Evolutionary conservation across 2,797 vertebrate species (phyloP).

Genomic region (Cygnus olor): DNA sequence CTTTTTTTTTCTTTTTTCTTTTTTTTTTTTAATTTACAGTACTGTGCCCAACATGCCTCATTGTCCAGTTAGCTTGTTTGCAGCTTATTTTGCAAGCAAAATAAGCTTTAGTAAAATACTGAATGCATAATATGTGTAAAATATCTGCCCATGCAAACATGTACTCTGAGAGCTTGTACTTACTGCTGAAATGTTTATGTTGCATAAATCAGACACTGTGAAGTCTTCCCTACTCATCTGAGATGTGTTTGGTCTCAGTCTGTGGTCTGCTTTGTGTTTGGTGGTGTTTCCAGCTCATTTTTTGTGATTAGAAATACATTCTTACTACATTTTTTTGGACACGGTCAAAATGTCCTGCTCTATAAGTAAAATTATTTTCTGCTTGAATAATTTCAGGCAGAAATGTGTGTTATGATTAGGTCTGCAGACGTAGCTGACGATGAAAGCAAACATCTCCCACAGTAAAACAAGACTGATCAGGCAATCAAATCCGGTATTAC

Average conservation of each 20-base stretch:
- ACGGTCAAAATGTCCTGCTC: background rate
- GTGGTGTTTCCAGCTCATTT: background rate
- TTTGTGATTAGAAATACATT: background rate
- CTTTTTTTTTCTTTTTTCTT: background rate
- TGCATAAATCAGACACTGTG: background rate
- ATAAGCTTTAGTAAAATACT: background rate
- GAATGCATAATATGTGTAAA: background rate
- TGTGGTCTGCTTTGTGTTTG: background rate
- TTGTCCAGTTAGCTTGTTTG: background rate
- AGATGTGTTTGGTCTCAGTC: background rate
- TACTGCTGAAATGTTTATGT: background rate
- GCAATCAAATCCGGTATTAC: background rate
- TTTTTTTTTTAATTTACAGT: background rate
- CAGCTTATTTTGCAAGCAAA: background rate
- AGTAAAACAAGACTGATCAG: background rate
- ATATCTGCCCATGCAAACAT: background rate
- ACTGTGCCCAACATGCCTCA: rapidly evolving
- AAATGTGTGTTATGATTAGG: background rate
- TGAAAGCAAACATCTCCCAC: background rate
- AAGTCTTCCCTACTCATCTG: background rate
- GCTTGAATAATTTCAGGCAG: background rate
- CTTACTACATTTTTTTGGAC: background rate
- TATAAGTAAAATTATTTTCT: background rate
- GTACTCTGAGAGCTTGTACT: background rate
- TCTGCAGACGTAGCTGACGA: background rate